These are phyloP conservation scores for Catostylus mosaicus DNA, from an alignment of 30 jellyfish, hydroid and myxozoan species.

Conservation along the genomic window DNA sequence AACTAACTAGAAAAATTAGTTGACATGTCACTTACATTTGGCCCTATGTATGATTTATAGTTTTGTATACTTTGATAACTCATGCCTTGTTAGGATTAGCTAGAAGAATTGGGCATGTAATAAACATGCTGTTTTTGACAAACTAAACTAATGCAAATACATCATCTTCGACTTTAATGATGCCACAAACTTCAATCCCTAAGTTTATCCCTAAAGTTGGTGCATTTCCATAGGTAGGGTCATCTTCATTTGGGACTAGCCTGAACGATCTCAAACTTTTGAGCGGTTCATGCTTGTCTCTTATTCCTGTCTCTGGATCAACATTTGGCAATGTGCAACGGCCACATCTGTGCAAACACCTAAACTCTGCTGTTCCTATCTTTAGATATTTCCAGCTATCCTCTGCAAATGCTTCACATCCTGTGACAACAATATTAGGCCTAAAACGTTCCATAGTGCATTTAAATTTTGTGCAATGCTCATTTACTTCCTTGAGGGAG, in stretches of 20 bases:
- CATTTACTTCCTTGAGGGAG: conserved; percentile 42
- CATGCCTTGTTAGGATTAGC: neutral
- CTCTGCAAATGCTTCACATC: conserved; percentile 62
- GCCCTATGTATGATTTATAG: too few relatives aligned
- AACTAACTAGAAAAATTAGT: too few relatives aligned
- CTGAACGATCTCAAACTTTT: conserved; percentile 41
- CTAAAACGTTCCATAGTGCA: conserved; percentile 54
- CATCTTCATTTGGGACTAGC: conserved; percentile 53
- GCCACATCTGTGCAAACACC: conserved; percentile 64
- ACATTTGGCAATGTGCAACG: conserved; percentile 58
- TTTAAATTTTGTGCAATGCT: conserved; percentile 14
- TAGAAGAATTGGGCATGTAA: neutral
- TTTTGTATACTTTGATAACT: neutral
- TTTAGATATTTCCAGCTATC: conserved; percentile 36
- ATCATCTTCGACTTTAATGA: conserved; percentile 33
- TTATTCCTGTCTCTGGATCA: conserved; percentile 63
- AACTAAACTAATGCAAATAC: conserved; percentile 36
- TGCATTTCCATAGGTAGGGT: conserved; percentile 37
- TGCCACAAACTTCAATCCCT: conserved; percentile 38
- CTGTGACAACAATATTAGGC: conserved; percentile 58
- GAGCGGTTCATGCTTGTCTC: conserved; percentile 53
- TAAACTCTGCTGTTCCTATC: conserved; percentile 45
- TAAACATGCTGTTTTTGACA: neutral
- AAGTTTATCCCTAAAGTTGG: conserved; percentile 59
- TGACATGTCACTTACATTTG: too few relatives aligned